Evolutionary conservation across 2,113 vertebrate species (phyloP).

Genomic region (Sterna hirundo): DNA sequence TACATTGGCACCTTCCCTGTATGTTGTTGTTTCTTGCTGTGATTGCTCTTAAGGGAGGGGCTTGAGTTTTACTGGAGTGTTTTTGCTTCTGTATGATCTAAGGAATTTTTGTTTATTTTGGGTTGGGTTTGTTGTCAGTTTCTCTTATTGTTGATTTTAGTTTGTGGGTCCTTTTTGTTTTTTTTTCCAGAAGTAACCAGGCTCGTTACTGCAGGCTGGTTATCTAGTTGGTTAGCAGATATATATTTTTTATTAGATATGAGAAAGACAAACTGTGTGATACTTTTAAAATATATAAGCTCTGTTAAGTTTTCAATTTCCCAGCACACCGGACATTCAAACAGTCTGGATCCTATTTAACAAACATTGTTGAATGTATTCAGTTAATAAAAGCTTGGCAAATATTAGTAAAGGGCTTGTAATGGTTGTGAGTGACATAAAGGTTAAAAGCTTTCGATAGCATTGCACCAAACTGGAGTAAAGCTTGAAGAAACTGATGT

Average conservation of each 20-base stretch:
- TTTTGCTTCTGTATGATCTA: not conserved
- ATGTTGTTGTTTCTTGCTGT: not conserved
- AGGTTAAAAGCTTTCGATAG: slow-evolving; percentile 43
- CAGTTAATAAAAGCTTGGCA: slow-evolving; percentile 56
- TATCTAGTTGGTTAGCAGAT: not conserved
- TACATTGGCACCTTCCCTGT: not conserved
- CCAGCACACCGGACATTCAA: not conserved
- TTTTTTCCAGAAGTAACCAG: not conserved
- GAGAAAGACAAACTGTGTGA: not conserved
- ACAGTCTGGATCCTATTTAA: slow-evolving; percentile 21
- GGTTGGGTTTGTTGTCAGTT: not conserved
- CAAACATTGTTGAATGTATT: slow-evolving; percentile 44
- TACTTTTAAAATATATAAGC: not conserved
- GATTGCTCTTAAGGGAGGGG: not conserved
- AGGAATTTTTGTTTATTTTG: not conserved
- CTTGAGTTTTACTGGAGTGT: not conserved
- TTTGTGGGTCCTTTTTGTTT: not conserved
- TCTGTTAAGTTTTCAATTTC: slow-evolving; percentile 8
- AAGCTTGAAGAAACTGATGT: slow-evolving; percentile 6
- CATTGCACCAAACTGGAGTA: not conserved
- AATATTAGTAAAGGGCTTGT: slow-evolving; percentile 67
- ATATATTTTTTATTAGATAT: not conserved
- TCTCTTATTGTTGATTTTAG: not conserved
- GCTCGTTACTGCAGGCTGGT: not conserved
- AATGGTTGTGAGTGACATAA: slow-evolving; percentile 32